These are phyloP conservation scores for Hepsetus odoe DNA, from an alignment of 2,113 vertebrate genomes.

Conservation along the genomic window DNA sequence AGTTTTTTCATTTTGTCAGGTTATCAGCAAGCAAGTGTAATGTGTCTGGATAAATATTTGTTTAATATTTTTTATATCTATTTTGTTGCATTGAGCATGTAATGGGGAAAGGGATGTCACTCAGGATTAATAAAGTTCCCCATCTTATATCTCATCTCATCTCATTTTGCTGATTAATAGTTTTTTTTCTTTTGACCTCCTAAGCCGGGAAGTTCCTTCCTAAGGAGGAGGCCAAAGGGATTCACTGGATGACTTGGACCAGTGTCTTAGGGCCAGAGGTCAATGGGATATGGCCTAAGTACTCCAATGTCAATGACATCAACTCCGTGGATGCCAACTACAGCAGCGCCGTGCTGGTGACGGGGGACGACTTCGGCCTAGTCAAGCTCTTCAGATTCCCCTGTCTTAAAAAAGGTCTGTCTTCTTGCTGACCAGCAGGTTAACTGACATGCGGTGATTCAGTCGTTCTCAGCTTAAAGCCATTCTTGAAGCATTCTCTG, in stretches of 20 bases:
- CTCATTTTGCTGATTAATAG: too few relatives aligned
- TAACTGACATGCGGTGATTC: not conserved
- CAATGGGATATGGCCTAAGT: slow-evolving; percentile 95
- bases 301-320: slow-evolving; percentile 83
- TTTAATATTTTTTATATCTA: too few relatives aligned
- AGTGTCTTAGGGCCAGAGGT: slow-evolving; percentile 92
- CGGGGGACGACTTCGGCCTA: slow-evolving; percentile 91
- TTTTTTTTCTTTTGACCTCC: slow-evolving; percentile 51
- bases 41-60: too few relatives aligned
- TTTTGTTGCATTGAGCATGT: too few relatives aligned
- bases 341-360: slow-evolving; percentile 85
- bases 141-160: too few relatives aligned
- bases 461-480: not conserved
- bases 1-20: not conserved
- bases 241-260: slow-evolving; percentile 95
- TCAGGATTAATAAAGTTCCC: too few relatives aligned
- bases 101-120: too few relatives aligned
- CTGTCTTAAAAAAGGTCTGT: slow-evolving; percentile 92
- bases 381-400: slow-evolving; percentile 94
- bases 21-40: too few relatives aligned
- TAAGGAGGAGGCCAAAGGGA: slow-evolving; percentile 91
- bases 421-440: too few relatives aligned
- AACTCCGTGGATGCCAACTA: slow-evolving; percentile 97
- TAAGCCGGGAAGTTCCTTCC: slow-evolving; percentile 87
- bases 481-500: not conserved